phyloP scores from a whole-genome alignment of 2,113 vertebrate genomes.

The Pedionomus torquatus region DNA sequence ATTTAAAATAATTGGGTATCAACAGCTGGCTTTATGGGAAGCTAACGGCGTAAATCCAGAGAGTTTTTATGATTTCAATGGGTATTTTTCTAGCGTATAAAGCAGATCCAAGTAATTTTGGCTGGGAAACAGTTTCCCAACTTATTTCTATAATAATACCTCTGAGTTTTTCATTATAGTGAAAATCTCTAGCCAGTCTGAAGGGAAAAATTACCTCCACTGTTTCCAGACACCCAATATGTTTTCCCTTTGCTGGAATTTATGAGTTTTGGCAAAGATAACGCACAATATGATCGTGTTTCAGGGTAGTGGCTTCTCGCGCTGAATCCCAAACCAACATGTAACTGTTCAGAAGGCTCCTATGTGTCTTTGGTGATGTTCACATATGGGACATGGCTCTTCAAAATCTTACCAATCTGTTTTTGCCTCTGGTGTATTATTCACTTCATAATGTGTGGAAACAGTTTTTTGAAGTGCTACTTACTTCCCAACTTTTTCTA shows the following conservation, averaged over 20 bases:
- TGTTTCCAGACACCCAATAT: constrained; percentile 1
- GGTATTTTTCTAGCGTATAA: background rate
- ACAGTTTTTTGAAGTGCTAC: background rate
- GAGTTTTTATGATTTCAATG: constrained; percentile 39
- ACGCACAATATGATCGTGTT: background rate
- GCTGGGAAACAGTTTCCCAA: constrained; percentile 29
- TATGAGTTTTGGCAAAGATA: constrained; percentile 21
- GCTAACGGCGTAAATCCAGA: constrained; percentile 35
- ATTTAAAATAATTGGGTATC: constrained; percentile 58
- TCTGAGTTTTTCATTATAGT: constrained; percentile 52
- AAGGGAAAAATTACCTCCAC: constrained; percentile 8
- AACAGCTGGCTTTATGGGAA: constrained; percentile 54
- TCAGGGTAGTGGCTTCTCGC: background rate
- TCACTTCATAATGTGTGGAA: background rate
- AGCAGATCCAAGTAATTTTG: constrained; percentile 48
- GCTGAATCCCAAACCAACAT: background rate
- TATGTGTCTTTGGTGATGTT: background rate
- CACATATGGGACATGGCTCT: background rate
- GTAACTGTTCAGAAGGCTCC: background rate
- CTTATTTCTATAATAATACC: constrained; percentile 20
- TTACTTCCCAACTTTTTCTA: background rate
- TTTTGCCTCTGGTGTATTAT: background rate
- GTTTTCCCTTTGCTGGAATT: constrained; percentile 34
- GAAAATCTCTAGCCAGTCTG: constrained; percentile 47
- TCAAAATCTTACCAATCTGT: background rate